A percentile compares a stretch with the other conserved stretches of the same genome.
Evolutionary conservation across 2,113 vertebrate species (phyloP).

Genomic region (Anolis sagrei): DNA sequence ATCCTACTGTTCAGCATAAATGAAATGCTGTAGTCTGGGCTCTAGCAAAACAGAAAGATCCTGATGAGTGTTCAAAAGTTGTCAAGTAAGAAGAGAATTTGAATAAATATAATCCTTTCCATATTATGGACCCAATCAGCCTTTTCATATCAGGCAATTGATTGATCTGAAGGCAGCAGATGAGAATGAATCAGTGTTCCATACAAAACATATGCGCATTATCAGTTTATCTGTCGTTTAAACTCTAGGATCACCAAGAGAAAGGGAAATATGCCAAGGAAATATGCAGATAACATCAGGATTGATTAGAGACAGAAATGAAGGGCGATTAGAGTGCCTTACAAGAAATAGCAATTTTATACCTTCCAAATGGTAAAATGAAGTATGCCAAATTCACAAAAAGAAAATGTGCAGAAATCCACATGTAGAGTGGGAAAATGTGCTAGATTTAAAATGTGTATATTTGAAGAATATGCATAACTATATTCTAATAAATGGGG

Average conservation of each 20-base stretch:
- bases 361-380: background rate
- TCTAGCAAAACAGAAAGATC: background rate
- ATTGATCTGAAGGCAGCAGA: background rate
- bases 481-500: background rate
- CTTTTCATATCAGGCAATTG: background rate
- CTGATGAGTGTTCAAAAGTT: background rate
- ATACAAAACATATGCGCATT: background rate
- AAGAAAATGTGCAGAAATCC: background rate
- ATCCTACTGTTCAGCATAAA: slow-evolving; percentile 4
- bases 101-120: slow-evolving; percentile 10
- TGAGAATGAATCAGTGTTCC: background rate
- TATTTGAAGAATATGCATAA: background rate
- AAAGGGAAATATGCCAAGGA: background rate
- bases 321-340: background rate
- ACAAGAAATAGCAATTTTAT: background rate
- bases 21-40: slow-evolving; percentile 21
- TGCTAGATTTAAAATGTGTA: background rate
- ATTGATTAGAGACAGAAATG: background rate
- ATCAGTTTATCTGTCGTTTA: background rate
- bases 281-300: background rate
- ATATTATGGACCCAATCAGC: background rate
- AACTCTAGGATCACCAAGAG: background rate
- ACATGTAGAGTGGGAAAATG: background rate
- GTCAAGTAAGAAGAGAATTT: slow-evolving; percentile 17
- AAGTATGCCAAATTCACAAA: too few relatives aligned